Evolutionary conservation across 2,797 vertebrate genomes (phyloP).

Genomic region (Scomberomorus guttatus): DNA sequence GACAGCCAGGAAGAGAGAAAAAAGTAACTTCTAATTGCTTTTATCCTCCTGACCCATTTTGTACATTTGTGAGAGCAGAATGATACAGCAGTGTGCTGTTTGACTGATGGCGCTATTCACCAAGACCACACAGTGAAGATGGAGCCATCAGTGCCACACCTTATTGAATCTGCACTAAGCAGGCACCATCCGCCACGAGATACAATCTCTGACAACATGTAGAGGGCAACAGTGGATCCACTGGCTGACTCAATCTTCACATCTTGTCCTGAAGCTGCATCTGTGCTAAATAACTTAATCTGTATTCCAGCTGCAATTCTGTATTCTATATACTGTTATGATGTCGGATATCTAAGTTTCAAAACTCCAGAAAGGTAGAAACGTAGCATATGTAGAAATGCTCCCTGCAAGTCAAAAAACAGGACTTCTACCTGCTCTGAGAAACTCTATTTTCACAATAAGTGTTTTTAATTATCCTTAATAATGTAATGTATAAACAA

Average conservation of each 20-base stretch:
- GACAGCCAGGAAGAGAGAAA: constrained; percentile 6
- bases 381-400: too few relatives aligned
- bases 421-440: too few relatives aligned
- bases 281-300: not conserved
- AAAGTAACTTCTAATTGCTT: constrained; percentile 43
- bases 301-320: not conserved
- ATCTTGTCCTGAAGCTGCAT: not conserved
- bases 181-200: constrained; percentile 44
- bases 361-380: too few relatives aligned
- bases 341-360: too few relatives aligned
- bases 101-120: constrained; percentile 18
- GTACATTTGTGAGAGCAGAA: constrained; percentile 31
- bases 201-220: constrained; percentile 54
- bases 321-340: too few relatives aligned
- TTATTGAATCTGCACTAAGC: constrained; percentile 58
- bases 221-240: not conserved
- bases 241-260: not conserved
- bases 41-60: constrained; percentile 44
- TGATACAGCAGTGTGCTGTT: constrained; percentile 13
- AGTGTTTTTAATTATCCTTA: too few relatives aligned
- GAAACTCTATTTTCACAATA: too few relatives aligned
- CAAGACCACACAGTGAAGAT: constrained; percentile 18
- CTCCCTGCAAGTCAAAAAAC: too few relatives aligned
- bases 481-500: too few relatives aligned
- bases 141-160: constrained; percentile 51